Percentiles rank a stretch among this genome's conserved stretches.
phyloP scores from a whole-genome alignment of 2,888 invertebrate genomes.

The Drosophila fungiperda region DNA sequence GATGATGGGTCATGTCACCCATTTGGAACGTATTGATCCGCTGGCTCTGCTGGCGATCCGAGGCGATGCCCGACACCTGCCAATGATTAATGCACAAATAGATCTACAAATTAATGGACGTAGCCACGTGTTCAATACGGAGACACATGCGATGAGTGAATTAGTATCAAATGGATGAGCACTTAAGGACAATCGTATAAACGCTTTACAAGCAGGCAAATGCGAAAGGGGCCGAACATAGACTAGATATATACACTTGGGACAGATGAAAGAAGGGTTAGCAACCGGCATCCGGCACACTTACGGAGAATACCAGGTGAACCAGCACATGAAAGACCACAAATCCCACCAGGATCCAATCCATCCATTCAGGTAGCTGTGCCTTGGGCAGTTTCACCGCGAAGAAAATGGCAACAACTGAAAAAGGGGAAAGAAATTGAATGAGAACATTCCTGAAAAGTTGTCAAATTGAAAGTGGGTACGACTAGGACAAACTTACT shows the following conservation, averaged over 20 bases:
- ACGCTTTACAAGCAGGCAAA: conserved; percentile 59
- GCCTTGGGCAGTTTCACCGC: conserved; percentile 94
- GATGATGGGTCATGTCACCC: conserved; percentile 89
- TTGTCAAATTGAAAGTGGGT: neutral
- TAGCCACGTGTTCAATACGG: conserved; percentile 55
- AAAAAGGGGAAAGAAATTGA: conserved; percentile 57
- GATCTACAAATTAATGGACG: conserved; percentile 80
- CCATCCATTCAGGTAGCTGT: conserved; percentile 93
- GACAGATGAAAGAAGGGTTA: conserved; percentile 38
- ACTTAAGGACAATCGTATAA: conserved; percentile 60
- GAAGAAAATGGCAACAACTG: conserved; percentile 97
- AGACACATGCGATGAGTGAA: conserved; percentile 59
- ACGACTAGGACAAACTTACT: conserved; percentile 87
- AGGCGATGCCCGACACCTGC: conserved; percentile 91
- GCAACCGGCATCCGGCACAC: conserved; percentile 47
- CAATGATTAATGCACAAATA: conserved; percentile 84
- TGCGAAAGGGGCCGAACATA: conserved; percentile 41
- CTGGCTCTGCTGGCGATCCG: conserved; percentile 90
- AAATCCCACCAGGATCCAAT: conserved; percentile 95
- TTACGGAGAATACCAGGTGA: conserved; percentile 94
- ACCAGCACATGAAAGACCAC: conserved; percentile 95
- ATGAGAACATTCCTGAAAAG: neutral
- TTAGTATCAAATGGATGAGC: conserved; percentile 80
- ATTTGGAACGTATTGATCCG: conserved; percentile 93
- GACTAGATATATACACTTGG: conserved; percentile 48